Percentiles rank a stretch among this genome's conserved stretches.
These are phyloP conservation scores for Brevipalpus yothersi DNA, from an alignment of 1,140 invertebrate species.

Conservation along the genomic window DNA sequence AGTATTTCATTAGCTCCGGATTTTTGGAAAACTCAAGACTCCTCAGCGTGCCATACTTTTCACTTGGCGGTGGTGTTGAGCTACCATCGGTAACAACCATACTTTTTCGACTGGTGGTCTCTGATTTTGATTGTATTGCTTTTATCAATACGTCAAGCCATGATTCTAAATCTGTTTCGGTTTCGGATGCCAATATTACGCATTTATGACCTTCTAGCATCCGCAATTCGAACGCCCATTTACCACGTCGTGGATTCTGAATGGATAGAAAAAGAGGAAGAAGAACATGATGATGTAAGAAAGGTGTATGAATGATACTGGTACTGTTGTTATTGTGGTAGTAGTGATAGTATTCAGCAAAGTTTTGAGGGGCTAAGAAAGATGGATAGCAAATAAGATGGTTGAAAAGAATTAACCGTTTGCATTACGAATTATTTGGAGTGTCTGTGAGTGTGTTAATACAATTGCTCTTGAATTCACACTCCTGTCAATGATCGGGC, in stretches of 20 bases:
- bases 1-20: conserved; percentile 63
- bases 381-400: no score
- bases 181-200: conserved; percentile 60
- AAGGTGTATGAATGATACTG: no score
- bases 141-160: conserved; percentile 45
- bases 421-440: no score
- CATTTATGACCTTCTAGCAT: conserved; percentile 57
- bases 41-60: conserved; percentile 41
- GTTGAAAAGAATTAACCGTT: no score
- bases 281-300: no score
- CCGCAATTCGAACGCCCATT: conserved; percentile 59
- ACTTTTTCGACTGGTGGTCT: conserved; percentile 28
- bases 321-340: no score
- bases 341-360: no score
- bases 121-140: conserved; percentile 45
- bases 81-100: not conserved
- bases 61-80: conserved; percentile 7
- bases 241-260: conserved; percentile 56
- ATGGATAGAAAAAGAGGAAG: not conserved
- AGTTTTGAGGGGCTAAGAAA: no score
- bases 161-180: conserved; percentile 52
- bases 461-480: no score
- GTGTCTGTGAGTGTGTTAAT: no score
- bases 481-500: no score
- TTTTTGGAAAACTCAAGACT: conserved; percentile 70